Evolutionary conservation across 2,888 invertebrate genomes (phyloP).

Genomic region (Eurytoma adleriae): DNA sequence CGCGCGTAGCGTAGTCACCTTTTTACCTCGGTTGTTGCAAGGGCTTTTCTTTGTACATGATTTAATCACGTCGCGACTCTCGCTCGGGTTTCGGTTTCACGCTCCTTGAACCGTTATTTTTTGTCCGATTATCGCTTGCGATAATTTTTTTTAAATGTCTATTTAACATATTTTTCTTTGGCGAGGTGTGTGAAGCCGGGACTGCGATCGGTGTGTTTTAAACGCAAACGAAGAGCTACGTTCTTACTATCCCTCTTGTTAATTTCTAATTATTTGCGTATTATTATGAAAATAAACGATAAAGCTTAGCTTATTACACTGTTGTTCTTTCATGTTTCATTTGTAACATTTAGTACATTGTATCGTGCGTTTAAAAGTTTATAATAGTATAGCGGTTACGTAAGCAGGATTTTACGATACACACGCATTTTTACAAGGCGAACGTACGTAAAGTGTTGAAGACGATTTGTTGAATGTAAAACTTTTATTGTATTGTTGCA

Average conservation of each 20-base stretch:
- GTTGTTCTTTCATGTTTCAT: slow-evolving; percentile 56
- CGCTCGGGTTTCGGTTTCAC: slow-evolving; percentile 44
- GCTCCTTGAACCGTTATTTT: not conserved
- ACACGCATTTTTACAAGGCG: slow-evolving; percentile 53
- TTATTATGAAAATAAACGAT: slow-evolving; percentile 15
- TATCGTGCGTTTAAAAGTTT: slow-evolving; percentile 49
- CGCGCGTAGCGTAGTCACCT: not conserved
- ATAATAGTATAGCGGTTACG: slow-evolving; percentile 49
- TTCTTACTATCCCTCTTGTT: slow-evolving; percentile 38
- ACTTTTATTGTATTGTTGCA: slow-evolving; percentile 58
- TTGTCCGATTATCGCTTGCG: not conserved
- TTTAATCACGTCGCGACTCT: slow-evolving; percentile 21
- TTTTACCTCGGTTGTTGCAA: slow-evolving; percentile 42
- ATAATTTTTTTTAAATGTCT: too few species aligned
- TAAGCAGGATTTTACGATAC: slow-evolving; percentile 44
- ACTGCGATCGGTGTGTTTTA: slow-evolving; percentile 38
- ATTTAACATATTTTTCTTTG: not conserved
- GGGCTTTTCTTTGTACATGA: slow-evolving; percentile 47
- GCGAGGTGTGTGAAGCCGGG: slow-evolving; percentile 41
- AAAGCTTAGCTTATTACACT: slow-evolving; percentile 42
- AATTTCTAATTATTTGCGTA: slow-evolving; percentile 38
- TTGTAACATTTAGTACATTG: slow-evolving; percentile 53
- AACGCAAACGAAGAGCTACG: slow-evolving; percentile 37
- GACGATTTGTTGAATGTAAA: slow-evolving; percentile 57
- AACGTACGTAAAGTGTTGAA: slow-evolving; percentile 54